These are phyloP conservation scores for Peromyscus leucopus DNA, from an alignment of 2,113 vertebrate genomes.

Conservation along the genomic window DNA sequence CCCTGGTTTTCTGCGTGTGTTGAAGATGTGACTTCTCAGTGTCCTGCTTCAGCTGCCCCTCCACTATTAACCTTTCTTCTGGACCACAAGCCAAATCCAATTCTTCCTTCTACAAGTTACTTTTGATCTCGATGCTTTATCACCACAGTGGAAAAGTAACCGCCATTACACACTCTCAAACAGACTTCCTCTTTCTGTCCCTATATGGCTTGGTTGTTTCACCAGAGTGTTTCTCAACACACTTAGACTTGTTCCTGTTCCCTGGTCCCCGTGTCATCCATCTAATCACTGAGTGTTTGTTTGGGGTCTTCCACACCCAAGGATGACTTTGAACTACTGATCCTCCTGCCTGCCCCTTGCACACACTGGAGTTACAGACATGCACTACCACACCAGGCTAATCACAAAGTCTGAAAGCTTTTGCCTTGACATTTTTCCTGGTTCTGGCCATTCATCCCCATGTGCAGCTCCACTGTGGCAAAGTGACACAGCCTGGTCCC, in stretches of 20 bases:
- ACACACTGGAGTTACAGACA: background rate
- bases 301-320: background rate
- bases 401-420: background rate
- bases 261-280: background rate
- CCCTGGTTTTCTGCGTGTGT: background rate
- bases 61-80: background rate
- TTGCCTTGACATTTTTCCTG: background rate
- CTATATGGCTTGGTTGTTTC: background rate
- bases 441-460: background rate
- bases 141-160: background rate
- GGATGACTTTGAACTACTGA: background rate
- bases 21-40: background rate
- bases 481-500: background rate
- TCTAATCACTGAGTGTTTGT: background rate
- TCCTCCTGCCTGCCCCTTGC: background rate
- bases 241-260: background rate
- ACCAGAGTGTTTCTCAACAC: background rate
- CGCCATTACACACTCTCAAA: background rate
- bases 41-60: background rate
- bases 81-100: background rate
- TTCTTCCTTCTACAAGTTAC: background rate
- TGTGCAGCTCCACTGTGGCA: rapidly evolving
- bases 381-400: rapidly evolving
- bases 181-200: background rate
- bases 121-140: too few relatives aligned